Evolutionary conservation across 2,113 vertebrate genomes (phyloP), one percentile per base, ranked within the genome.

Genomic region (Coreoperca whiteheadi): DNA sequence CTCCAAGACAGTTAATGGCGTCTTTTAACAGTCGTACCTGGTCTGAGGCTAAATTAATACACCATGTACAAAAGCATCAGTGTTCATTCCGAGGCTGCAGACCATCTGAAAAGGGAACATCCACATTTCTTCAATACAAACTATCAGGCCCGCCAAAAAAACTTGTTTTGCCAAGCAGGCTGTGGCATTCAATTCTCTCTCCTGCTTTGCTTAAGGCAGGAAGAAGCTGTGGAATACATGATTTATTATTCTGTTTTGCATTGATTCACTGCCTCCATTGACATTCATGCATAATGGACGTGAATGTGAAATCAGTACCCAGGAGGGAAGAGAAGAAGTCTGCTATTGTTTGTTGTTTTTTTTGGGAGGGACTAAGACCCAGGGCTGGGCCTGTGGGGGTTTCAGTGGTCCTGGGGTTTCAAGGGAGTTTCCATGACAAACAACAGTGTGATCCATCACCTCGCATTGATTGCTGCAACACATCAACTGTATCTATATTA

Each of bases 221-320:
- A 79, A 56, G 77, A 85, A 79, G 69, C 79, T 46, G 34, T 63
- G 20, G 79, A 88, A 89, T 85, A 72, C 59, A 69, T 83, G 54
- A 88, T 88, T 91, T 92, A 88, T 83, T 90, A 83, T 91, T 90
- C 88, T 79, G 68, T 73, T 92, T 88, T 86, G 84, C 86, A 92
- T 82, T 90, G 91, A 92, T 89, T 90, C 83, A 80, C 77, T 87
- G 88, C 87, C 88, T 93, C 80, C 84, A 90, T 89, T 94, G 88
- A 93, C 90, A 94, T 93, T 93, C 89, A 93, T 88, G 86, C 81
- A 93, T 92, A 93, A 94, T 89, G 74, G 89, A 77, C 73, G 48
- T 72, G 84, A 80, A 91, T 91, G 79, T 88, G 85, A 91, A 92
- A 90, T 86, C 76, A 53, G 63, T 34, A 61, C 80, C 82, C 79